A percentile compares a stretch with the other conserved stretches of the same genome.
Evolutionary conservation across 2,888 invertebrate genomes (phyloP).

Genomic region (Drosophila sordidapex): DNA sequence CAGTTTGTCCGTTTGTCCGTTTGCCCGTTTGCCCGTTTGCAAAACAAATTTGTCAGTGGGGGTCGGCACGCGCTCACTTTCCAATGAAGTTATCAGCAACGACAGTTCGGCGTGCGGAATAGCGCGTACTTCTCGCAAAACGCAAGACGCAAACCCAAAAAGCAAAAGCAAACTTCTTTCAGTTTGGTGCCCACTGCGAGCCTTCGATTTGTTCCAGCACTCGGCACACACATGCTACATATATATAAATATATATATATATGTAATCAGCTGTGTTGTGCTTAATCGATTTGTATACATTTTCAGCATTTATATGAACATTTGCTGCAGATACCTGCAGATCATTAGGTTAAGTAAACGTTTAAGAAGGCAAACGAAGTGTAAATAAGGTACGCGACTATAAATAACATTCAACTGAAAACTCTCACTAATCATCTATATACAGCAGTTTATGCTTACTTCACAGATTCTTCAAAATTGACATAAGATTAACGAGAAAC

Average conservation of each 20-base stretch:
- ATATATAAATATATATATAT: not conserved
- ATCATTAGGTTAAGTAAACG: not conserved
- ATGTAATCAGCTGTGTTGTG: not conserved
- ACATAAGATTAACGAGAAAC: not conserved
- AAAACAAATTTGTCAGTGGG: conserved; percentile 84
- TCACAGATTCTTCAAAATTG: not conserved
- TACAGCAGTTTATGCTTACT: not conserved
- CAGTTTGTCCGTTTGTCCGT: conserved; percentile 61
- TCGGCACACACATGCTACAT: not conserved
- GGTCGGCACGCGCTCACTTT: conserved; percentile 85
- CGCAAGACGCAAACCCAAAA: conserved; percentile 26
- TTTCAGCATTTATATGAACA: not conserved
- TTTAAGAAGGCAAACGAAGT: not conserved
- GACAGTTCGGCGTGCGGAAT: conserved; percentile 59
- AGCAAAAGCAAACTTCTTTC: conserved; percentile 28
- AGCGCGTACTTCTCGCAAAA: conserved; percentile 25
- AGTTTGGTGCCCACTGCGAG: conserved; percentile 43
- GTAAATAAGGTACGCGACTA: not conserved
- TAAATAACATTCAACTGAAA: not conserved
- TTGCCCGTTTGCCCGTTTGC: conserved; percentile 26
- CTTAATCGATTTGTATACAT: not conserved
- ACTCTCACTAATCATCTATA: not conserved
- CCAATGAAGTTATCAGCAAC: conserved; percentile 64
- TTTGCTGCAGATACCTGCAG: not conserved
- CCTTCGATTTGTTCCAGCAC: not conserved